Percentiles rank a stretch among this genome's conserved stretches.
phyloP scores from a whole-genome alignment of 2,113 vertebrate genomes.

The Lamprotornis superbus region DNA sequence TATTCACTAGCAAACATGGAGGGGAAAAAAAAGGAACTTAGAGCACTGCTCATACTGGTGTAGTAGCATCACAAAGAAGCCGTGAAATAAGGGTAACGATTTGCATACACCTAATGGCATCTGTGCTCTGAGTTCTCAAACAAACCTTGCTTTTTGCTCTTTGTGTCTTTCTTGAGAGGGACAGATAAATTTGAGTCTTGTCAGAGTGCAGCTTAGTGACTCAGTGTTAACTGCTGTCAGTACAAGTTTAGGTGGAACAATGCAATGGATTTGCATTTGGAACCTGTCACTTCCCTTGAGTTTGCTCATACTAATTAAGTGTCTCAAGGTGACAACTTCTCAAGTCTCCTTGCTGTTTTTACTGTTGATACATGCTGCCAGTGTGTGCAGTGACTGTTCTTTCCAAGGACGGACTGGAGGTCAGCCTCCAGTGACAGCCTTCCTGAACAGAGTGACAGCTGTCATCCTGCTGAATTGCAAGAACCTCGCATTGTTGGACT shows the following conservation, averaged over 20 bases:
- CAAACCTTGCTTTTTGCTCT: neutral
- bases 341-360: neutral
- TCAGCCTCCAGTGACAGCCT: neutral
- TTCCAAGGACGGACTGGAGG: neutral
- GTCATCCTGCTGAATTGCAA: neutral
- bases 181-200: neutral
- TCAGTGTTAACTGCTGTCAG: neutral
- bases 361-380: neutral
- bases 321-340: neutral
- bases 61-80: neutral
- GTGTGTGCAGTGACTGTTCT: neutral
- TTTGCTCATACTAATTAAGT: neutral
- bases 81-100: neutral
- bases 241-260: neutral
- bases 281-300: neutral
- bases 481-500: neutral
- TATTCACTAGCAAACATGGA: neutral
- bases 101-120: neutral
- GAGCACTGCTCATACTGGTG: neutral
- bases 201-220: neutral
- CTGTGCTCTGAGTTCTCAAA: neutral
- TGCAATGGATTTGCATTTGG: neutral
- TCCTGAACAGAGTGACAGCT: neutral
- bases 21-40: neutral
- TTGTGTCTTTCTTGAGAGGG: neutral